Percentiles rank a stretch among this genome's conserved stretches.
Conservation (phyloP, 2,797 vertebrate genomes). For the Neopelma chrysocephalum region DNA sequence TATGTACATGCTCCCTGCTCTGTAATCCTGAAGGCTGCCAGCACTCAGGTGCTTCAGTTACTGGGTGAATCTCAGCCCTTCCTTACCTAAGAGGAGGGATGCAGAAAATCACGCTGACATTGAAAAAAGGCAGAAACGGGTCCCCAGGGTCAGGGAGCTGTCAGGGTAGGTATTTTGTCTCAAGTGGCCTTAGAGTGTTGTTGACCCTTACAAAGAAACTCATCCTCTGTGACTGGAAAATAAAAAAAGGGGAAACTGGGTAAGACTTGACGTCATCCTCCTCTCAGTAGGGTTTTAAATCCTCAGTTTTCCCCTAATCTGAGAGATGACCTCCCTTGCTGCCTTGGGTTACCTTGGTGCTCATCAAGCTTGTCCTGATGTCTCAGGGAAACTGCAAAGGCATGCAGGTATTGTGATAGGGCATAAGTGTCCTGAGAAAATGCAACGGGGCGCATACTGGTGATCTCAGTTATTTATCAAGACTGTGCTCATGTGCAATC, state of each 20-base stretch:
- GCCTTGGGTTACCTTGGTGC: not conserved
- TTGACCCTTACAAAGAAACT: not conserved
- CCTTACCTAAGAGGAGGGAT: not conserved
- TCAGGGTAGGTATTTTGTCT: not conserved
- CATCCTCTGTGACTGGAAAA: not conserved
- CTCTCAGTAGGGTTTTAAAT: not conserved
- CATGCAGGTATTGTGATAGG: not conserved
- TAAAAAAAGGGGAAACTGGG: not conserved
- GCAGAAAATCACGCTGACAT: not conserved
- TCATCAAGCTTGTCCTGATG: not conserved
- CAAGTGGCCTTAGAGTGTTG: not conserved
- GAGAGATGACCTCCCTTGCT: accelerated
- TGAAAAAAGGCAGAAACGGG: not conserved
- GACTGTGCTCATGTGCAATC: not conserved
- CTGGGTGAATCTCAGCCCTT: not conserved
- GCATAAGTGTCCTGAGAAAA: not conserved
- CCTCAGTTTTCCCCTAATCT: accelerated
- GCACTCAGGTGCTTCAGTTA: not conserved
- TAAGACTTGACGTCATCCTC: not conserved
- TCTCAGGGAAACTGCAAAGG: not conserved
- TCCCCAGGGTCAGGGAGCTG: not conserved
- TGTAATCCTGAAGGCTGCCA: not conserved
- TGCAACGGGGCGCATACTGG: not conserved
- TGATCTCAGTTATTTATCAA: not conserved
- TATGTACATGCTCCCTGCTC: not conserved